These are phyloP conservation scores for Neomicropteryx cornuta DNA, from an alignment of 1,140 invertebrate species.

Conservation along the genomic window DNA sequence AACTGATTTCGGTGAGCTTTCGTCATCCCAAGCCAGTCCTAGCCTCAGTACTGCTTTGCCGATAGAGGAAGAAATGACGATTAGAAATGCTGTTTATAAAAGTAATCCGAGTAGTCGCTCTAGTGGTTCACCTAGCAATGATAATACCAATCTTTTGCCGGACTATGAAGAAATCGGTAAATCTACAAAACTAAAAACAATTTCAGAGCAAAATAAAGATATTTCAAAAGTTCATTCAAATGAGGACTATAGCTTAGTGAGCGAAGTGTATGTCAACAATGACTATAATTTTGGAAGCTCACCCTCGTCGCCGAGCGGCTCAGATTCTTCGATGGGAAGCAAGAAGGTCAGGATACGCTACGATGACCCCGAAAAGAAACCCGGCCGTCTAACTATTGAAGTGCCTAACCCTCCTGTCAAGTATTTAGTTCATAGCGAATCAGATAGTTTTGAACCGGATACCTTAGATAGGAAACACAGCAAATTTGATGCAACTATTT, in stretches of 20 bases:
- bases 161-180: conserved; percentile 35
- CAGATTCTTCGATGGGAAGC: conserved; percentile 48
- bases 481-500: no score
- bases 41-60: conserved; percentile 56
- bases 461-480: conserved; percentile 71
- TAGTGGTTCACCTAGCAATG: conserved; percentile 41
- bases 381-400: conserved; percentile 65
- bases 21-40: conserved; percentile 56
- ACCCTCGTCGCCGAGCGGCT: conserved; percentile 45
- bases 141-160: conserved; percentile 36
- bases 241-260: conserved; percentile 54
- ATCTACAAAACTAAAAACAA: conserved; percentile 26
- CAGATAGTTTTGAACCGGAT: conserved; percentile 71
- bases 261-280: conserved; percentile 68
- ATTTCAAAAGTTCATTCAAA: conserved; percentile 10
- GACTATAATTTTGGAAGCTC: conserved; percentile 55
- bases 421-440: conserved; percentile 56
- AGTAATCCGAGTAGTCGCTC: conserved; percentile 42
- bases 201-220: conserved; percentile 9
- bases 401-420: conserved; percentile 61
- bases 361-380: conserved; percentile 42
- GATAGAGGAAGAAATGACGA: conserved; percentile 66
- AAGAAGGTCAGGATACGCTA: conserved; percentile 42
- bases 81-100: conserved; percentile 57
- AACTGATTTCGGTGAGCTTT: conserved; percentile 47